A percentile compares a stretch with the other conserved stretches of the same genome.
These are phyloP conservation scores for Paracanthobrama guichenoti DNA, from an alignment of 2,113 vertebrate genomes.

Conservation along the genomic window DNA sequence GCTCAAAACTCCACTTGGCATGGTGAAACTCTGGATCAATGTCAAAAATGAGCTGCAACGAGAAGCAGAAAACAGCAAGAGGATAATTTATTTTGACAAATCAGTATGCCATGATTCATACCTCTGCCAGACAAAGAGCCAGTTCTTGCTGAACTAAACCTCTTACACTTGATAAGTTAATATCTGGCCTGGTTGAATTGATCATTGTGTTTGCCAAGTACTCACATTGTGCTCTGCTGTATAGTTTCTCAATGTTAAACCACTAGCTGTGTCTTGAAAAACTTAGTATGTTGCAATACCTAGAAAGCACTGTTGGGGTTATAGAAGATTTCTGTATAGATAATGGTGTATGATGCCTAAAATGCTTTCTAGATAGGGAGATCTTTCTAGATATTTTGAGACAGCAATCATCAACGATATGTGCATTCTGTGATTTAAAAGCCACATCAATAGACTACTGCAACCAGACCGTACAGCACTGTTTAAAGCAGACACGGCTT, in stretches of 20 bases:
- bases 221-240: background rate
- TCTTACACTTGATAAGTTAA: slow-evolving; percentile 33
- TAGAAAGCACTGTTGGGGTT: background rate
- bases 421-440: background rate
- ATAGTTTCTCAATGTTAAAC: background rate
- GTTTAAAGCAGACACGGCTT: background rate
- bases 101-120: slow-evolving; percentile 2
- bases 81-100: slow-evolving; percentile 33
- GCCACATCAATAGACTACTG: background rate
- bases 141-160: slow-evolving; percentile 26
- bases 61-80: slow-evolving; percentile 23
- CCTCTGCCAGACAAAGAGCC: slow-evolving; percentile 21
- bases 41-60: background rate
- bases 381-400: too few relatives aligned
- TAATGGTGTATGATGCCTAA: background rate
- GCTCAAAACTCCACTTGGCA: slow-evolving; percentile 70
- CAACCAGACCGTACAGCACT: background rate
- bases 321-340: too few relatives aligned
- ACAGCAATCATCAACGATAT: background rate
- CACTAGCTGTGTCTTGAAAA: background rate
- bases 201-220: slow-evolving; percentile 11
- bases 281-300: background rate
- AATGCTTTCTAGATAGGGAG: background rate
- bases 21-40: slow-evolving; percentile 40
- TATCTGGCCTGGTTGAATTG: background rate